phyloP scores from a whole-genome alignment of 2,113 vertebrate genomes.

The Melanocharis versteri region DNA sequence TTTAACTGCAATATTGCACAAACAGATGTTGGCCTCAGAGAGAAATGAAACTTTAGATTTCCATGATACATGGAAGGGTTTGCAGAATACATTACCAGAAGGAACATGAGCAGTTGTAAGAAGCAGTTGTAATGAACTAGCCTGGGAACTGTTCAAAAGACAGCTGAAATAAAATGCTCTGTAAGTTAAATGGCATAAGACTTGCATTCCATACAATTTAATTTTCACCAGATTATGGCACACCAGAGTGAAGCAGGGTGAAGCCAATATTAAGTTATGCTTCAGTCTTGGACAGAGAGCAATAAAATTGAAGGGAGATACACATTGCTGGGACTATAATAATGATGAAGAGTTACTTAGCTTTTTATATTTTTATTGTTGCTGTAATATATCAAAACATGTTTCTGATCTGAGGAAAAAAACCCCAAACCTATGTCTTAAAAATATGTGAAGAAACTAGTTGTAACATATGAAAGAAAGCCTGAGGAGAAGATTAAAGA shows the following conservation, averaged over 20 bases:
- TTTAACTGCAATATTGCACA: constrained; percentile 1
- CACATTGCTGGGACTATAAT: neutral
- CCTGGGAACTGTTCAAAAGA: constrained; percentile 57
- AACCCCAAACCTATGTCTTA: neutral
- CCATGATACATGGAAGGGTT: neutral
- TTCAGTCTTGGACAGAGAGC: neutral
- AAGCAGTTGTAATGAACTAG: constrained; percentile 35
- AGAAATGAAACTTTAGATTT: constrained; percentile 59
- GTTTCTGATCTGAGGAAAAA: neutral
- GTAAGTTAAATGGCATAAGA: constrained; percentile 22
- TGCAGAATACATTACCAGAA: constrained; percentile 46
- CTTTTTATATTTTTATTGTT: neutral
- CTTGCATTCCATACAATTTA: neutral
- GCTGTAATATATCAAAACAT: neutral
- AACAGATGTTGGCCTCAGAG: constrained; percentile 48
- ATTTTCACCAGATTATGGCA: constrained; percentile 21
- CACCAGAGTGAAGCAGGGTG: neutral
- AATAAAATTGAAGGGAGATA: neutral
- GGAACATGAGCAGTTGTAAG: constrained; percentile 16
- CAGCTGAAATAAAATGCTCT: constrained; percentile 49
- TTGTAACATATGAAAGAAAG: neutral
- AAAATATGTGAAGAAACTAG: neutral
- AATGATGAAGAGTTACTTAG: neutral
- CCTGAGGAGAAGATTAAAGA: neutral
- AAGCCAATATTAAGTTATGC: neutral